Base-by-base conservation (phyloP, 2,888 invertebrate species). In the Ochropleura plecta region DNA sequence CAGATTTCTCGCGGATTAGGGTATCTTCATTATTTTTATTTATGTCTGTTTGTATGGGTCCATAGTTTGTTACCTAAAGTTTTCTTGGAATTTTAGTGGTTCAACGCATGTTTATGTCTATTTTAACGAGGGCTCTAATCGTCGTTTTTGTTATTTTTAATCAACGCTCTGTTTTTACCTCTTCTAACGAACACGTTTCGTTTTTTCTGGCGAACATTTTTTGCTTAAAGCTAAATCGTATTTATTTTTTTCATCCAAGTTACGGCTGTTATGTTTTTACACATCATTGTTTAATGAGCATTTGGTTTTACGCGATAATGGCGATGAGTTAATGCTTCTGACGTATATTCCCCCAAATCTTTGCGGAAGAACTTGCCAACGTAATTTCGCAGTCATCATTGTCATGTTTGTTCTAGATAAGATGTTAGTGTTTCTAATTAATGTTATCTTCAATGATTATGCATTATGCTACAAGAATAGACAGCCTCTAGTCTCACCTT, bases 401-500 rank as follows among this genome's bases (percentile, higher is more conserved):
- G 4, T 20, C 59, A 14, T 63, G 20, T 49, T 79, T 65, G 64
- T 65, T 49, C 18, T 18, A 64, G 74, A 69, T 69, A 76, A 73
- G 60, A 71, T 62, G 75, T 69, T 79, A 71, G 53, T 59, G 59
- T 76, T 64, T 40, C 48, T 83, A 83, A 87, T 85, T 73, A 84
- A 74, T 85, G 74, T 86, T 83, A 88, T 86, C 81, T 82, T 20
- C 60, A 74, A 73, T 78, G 49, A 70, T 85, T 83, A 79, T 78
- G 79, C 65, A 86, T 88, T 59, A 42, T 70, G n/a, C 46, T 62
- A 69, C 72, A 74, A 81, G 72, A 83, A 81, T 74, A 81, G 70
- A 46, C 69, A 55, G 44, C 20, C 5, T 69, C 30, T 66, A 5
- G 14, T 46, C n/a, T 83, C 72, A 83, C 87, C 88, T 88, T 90